Percentiles rank a stretch among this genome's conserved stretches.
These are phyloP conservation scores for Mesoclemmys tuberculata DNA, from an alignment of 2,113 vertebrate genomes.

Conservation along the genomic window DNA sequence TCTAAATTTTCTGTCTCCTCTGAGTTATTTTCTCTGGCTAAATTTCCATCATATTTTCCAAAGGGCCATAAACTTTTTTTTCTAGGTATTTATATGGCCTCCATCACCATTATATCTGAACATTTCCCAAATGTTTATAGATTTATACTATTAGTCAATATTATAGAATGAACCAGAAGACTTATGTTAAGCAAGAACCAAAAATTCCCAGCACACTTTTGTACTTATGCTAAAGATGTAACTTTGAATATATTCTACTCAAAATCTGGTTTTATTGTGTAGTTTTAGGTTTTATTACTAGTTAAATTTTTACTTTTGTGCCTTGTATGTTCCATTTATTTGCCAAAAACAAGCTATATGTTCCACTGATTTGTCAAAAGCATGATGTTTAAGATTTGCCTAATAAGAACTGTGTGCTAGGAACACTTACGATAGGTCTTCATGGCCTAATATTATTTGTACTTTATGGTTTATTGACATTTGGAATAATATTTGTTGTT, in stretches of 20 bases:
- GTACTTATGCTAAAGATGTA: not conserved
- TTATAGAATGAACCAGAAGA: not conserved
- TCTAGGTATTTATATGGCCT: not conserved
- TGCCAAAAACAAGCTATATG: not conserved
- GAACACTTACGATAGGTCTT: not conserved
- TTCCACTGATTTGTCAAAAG: not conserved
- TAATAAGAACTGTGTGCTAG: not conserved
- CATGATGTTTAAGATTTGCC: not conserved
- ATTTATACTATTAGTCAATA: not conserved
- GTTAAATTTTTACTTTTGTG: not conserved
- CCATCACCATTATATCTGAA: not conserved
- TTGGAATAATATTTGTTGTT: not conserved
- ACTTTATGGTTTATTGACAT: not conserved
- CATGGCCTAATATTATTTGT: not conserved
- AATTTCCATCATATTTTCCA: not conserved
- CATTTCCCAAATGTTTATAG: not conserved
- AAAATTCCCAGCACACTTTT: not conserved
- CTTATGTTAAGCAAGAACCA: not conserved
- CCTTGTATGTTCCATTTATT: not conserved
- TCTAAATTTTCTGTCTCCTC: not conserved
- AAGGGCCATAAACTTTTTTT: not conserved
- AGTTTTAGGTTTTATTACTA: not conserved
- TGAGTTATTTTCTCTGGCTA: not conserved
- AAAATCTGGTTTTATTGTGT: not conserved
- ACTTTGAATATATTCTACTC: not conserved